Conservation (phyloP, 2,888 invertebrate genomes). For the Sialis fuliginosa region DNA sequence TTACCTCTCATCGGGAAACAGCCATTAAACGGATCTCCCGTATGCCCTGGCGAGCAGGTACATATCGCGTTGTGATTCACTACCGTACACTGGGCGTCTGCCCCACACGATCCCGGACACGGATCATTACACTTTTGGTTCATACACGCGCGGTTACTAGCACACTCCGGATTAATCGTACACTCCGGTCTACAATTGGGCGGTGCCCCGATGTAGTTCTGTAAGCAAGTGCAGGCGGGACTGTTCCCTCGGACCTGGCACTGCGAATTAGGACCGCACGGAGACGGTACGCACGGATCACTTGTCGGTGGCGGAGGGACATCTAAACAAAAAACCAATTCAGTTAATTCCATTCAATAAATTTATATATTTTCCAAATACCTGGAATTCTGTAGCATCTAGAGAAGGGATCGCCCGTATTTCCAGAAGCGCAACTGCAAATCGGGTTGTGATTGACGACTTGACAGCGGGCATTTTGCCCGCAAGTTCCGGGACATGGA, state of each 20-base stretch:
- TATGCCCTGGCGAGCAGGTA: slow-evolving; percentile 46
- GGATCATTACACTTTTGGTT: slow-evolving; percentile 55
- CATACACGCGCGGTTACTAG: slow-evolving; percentile 46
- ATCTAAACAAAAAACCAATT: slow-evolving; percentile 3
- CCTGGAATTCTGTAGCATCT: slow-evolving; percentile 42
- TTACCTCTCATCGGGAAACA: slow-evolving; percentile 41
- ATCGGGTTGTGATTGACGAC: slow-evolving; percentile 68
- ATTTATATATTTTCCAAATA: slow-evolving; percentile 14
- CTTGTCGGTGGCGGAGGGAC: slow-evolving; percentile 11
- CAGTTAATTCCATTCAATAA: not conserved
- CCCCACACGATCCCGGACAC: slow-evolving; percentile 44
- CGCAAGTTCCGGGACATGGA: slow-evolving; percentile 68
- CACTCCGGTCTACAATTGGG: slow-evolving; percentile 55
- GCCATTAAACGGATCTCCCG: slow-evolving; percentile 63
- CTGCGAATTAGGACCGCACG: slow-evolving; percentile 42
- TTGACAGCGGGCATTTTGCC: slow-evolving; percentile 51
- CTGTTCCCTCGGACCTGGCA: slow-evolving; percentile 25
- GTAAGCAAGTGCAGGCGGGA: slow-evolving; percentile 40
- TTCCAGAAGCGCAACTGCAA: slow-evolving; percentile 52
- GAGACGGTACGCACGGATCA: slow-evolving; percentile 47
- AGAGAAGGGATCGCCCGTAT: slow-evolving; percentile 59
- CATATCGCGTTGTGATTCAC: slow-evolving; percentile 59
- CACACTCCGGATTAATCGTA: slow-evolving; percentile 50
- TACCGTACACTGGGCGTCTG: slow-evolving; percentile 48
- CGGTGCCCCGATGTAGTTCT: slow-evolving; percentile 40